Conservation (phyloP, 2,797 vertebrate genomes). For the Ctenosaura bakeri region DNA sequence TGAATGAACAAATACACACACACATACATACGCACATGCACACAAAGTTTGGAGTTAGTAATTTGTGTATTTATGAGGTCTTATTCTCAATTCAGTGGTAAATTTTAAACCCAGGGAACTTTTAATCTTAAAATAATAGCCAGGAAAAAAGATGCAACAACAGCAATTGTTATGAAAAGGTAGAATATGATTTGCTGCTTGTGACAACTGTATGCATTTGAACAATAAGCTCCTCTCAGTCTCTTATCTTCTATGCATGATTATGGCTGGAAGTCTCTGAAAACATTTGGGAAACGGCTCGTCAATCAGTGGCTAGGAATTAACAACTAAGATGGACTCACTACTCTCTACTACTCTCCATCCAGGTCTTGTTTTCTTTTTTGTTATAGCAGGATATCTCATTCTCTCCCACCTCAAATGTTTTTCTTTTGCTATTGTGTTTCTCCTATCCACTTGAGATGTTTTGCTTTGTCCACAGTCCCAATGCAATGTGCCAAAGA, state of each 20-base stretch:
- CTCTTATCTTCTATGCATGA: neutral
- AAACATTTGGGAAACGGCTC: neutral
- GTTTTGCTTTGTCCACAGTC: neutral
- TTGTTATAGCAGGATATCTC: neutral
- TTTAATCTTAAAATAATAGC: constrained; percentile 79
- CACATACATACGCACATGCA: neutral
- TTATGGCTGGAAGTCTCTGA: neutral
- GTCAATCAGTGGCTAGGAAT: too few relatives aligned
- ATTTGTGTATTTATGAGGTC: constrained; percentile 50
- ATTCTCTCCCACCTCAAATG: neutral
- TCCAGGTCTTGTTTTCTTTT: neutral
- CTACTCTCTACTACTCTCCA: neutral
- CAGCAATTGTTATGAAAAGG: constrained; percentile 54
- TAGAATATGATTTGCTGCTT: constrained; percentile 60
- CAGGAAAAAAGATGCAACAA: constrained; percentile 63
- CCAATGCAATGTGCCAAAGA: neutral
- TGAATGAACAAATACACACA: neutral
- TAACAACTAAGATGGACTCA: neutral
- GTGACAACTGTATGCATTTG: neutral
- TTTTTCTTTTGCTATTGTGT: neutral
- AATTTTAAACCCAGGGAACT: constrained; percentile 70
- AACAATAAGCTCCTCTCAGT: constrained; percentile 32
- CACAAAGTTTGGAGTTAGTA: constrained; percentile 44
- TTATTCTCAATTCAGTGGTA: constrained; percentile 52
- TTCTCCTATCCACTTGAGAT: neutral